Percentiles rank a stretch among this genome's conserved stretches.
These are phyloP conservation scores for Labia minor DNA, from an alignment of 2,888 invertebrate genomes.

Conservation along the genomic window DNA sequence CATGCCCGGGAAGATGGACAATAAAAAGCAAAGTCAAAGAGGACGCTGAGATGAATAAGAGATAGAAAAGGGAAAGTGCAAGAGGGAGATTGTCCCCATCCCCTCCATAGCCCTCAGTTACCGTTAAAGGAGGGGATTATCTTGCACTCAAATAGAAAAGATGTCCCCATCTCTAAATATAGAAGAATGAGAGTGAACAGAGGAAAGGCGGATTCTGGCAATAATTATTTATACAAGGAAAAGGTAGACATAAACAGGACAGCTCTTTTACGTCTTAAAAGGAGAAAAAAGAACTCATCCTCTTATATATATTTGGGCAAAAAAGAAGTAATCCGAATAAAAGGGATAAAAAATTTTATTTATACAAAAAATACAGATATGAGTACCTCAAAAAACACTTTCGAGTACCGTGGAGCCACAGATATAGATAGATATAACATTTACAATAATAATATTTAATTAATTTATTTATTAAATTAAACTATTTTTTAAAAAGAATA, in stretches of 20 bases:
- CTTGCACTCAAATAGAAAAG: neutral
- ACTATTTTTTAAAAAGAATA: no score
- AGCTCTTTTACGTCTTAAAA: neutral
- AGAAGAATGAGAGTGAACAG: conserved; percentile 4
- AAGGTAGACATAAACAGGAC: conserved; percentile 13
- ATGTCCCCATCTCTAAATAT: neutral
- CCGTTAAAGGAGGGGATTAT: neutral
- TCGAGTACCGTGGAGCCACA: no score
- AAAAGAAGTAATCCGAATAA: no score
- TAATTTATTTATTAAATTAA: no score
- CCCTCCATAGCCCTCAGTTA: no score
- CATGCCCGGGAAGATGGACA: neutral
- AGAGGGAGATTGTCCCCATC: neutral
- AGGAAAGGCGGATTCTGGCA: conserved; percentile 4
- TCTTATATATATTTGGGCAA: no score
- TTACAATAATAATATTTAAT: no score
- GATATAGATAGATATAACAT: no score
- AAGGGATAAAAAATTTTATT: no score
- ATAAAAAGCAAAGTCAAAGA: conserved; percentile 13
- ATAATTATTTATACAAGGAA: conserved; percentile 13
- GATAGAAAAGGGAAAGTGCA: conserved; percentile 2
- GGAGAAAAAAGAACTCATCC: neutral
- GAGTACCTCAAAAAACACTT: no score
- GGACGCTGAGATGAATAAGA: conserved; percentile 4
- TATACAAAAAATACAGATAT: no score